Evolutionary conservation across 2,797 vertebrate genomes (phyloP), one percentile per base, ranked within the genome.

Genomic region (Saxicola maurus): DNA sequence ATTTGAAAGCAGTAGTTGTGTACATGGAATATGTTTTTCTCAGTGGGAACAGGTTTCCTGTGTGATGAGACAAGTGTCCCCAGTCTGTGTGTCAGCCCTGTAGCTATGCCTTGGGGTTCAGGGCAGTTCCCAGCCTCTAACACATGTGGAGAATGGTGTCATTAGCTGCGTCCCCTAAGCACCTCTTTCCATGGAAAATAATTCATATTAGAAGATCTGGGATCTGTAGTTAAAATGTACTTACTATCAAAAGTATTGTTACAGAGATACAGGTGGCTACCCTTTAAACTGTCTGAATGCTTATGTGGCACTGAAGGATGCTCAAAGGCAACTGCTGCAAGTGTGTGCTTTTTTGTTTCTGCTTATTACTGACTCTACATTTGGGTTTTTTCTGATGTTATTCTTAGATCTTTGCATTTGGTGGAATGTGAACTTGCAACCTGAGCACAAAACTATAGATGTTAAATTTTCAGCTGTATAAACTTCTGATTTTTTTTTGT

Each of bases 31-130:
- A 9, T 33, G 28, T 68, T 90, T 59, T 79, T 43, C 43, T 59
- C 21, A 2, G 3, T 25, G 25, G 24, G 8, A 16, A 27, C 24
- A 27, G 33, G 38, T 18, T 85, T 79, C 7, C 43, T 7, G 0
- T 19, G 48, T 46, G 59, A 6, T 2, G 5, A 28, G 11, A 24
- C 17, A 40, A 37, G n/a, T 48, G 21, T 4, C 18, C 11, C 0
- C 0, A 7, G 18, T 74, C 57, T 1, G 0, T 60, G 17, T 48
- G 49, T 42, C 1, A 0, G 20, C 25, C 40, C 30, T 0, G 0
- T 7, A 33, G 52, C 14, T 24, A 17, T 4, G 3, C 45, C 4
- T 31, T 43, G 21, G 35, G 45, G 9, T 31, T 72, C 4, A 3
- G 57, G 21, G 62, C 62, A 46, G 66, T 55, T 76, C 42, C n/a